Evolutionary conservation across 2,113 vertebrate species (phyloP), one percentile per base, ranked within the genome.

Genomic region (Platichthys flesus): DNA sequence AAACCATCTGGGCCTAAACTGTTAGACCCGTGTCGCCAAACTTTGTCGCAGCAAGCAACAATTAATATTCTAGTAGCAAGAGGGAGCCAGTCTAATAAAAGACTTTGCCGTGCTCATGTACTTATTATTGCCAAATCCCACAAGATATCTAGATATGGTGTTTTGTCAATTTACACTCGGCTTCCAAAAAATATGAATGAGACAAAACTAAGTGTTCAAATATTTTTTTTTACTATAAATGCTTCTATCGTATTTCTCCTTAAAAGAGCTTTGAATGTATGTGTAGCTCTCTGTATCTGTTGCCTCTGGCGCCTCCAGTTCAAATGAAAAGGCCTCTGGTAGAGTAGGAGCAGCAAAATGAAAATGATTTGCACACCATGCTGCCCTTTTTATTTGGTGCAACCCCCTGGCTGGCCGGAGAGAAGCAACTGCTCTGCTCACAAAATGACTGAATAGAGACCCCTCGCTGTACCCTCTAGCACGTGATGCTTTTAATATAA

Each of bases 381-480:
- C 12, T 58, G 55, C 26, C 31, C 67, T 72, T 78, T 57, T 42
- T 51, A 49, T 76, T 68, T 45, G 42, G 40, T n/a, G 54, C 51
- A 67, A 23, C 47, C 51, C 71, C 20, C 56, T 55, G 42, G 15
- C 56, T 40, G 28, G 42, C 23, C 57, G 24, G 42, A 69, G 37
- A 65, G n/a, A 67, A 55, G 26, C 47, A 54, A n/a, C 60, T 74
- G 73, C 20, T 74, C 67, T 47, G 74, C 35, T 57, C 58, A 37
- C 59, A 62, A 23, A 68, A 12, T 18, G 49, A 61, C 20, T 72
- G 28, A 72, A 67, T 35, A 56, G 60, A 72, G 24, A 47, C 35
- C 40, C 49, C 60, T n/a, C 18, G 18, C 80, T 55, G 21, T 40
- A 9, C 31, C 31, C 26, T 72, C 42, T 52, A 58, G 61, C 65